Evolutionary conservation across 2,113 vertebrate genomes (phyloP).

Genomic region (Atrichornis clamosus): DNA sequence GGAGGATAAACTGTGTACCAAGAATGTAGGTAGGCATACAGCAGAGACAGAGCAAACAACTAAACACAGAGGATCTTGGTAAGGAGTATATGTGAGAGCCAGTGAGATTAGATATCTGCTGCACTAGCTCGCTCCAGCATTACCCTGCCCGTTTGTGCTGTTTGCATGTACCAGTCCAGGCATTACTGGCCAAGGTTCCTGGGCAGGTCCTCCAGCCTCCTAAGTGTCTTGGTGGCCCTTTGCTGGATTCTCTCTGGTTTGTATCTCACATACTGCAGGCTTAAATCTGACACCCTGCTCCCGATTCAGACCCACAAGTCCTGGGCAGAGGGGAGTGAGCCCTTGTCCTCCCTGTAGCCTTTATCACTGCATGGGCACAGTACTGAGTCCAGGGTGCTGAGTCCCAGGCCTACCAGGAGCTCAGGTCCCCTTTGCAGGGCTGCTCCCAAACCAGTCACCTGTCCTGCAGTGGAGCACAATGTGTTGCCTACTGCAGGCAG

Average conservation of each 20-base stretch:
- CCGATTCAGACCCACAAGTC: background rate
- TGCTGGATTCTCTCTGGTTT: background rate
- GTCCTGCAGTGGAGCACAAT: accelerated
- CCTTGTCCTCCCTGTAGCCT: background rate
- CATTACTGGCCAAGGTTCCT: background rate
- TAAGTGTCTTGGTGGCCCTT: background rate
- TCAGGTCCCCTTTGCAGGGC: background rate
- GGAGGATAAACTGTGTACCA: background rate
- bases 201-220: background rate
- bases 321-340: background rate
- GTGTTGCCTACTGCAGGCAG: background rate
- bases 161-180: accelerated
- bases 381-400: background rate
- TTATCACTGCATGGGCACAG: background rate
- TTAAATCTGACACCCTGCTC: background rate
- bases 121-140: background rate
- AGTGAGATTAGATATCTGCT: background rate
- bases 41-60: background rate
- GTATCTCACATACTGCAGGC: background rate
- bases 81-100: background rate
- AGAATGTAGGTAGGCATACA: background rate
- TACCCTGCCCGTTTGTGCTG: background rate
- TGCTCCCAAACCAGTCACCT: background rate
- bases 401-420: too few relatives aligned
- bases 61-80: background rate